Evolutionary conservation across 1,140 invertebrate genomes (phyloP).

Genomic region (Glomeris maerens): DNA sequence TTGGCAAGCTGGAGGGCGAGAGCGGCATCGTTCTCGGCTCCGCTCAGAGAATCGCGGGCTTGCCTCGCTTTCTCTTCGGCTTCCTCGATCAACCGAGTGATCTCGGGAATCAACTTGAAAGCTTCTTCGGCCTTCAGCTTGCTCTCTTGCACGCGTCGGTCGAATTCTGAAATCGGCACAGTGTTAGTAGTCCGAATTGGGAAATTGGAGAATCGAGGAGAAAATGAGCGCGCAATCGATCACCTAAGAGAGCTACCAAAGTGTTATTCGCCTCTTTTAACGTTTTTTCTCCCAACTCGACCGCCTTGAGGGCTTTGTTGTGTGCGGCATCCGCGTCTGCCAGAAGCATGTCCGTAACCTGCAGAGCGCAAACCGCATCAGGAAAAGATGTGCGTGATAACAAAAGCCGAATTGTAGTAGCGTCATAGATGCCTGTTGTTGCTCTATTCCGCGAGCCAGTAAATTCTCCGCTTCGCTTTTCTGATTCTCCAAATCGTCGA

Average conservation of each 20-base stretch:
- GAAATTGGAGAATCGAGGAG: too few relatives aligned
- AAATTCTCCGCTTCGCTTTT: slow-evolving; percentile 24
- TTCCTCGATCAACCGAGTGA: slow-evolving; percentile 44
- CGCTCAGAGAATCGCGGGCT: slow-evolving; percentile 42
- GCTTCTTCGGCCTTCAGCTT: slow-evolving; percentile 53
- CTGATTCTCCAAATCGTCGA: slow-evolving; percentile 28
- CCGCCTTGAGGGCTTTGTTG: slow-evolving; percentile 59
- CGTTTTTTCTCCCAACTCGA: slow-evolving; percentile 65
- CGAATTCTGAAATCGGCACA: slow-evolving; percentile 70
- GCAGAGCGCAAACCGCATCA: not conserved
- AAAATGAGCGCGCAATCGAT: too few relatives aligned
- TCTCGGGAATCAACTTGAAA: slow-evolving; percentile 43
- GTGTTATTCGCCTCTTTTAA: slow-evolving; percentile 74
- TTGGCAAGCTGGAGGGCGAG: slow-evolving; percentile 57
- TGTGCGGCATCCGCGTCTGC: slow-evolving; percentile 54
- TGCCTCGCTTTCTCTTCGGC: slow-evolving; percentile 43
- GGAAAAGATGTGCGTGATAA: not conserved
- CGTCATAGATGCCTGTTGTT: slow-evolving; percentile 25
- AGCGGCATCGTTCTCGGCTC: slow-evolving; percentile 61
- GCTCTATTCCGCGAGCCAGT: slow-evolving; percentile 20
- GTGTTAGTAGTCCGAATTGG: too few relatives aligned
- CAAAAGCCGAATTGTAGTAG: not conserved
- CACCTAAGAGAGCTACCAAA: slow-evolving; percentile 64
- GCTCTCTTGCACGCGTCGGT: slow-evolving; percentile 68
- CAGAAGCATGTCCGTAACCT: slow-evolving; percentile 44